Evolutionary conservation across 2,888 invertebrate genomes (phyloP).

Genomic region (Chalcis sispes): DNA sequence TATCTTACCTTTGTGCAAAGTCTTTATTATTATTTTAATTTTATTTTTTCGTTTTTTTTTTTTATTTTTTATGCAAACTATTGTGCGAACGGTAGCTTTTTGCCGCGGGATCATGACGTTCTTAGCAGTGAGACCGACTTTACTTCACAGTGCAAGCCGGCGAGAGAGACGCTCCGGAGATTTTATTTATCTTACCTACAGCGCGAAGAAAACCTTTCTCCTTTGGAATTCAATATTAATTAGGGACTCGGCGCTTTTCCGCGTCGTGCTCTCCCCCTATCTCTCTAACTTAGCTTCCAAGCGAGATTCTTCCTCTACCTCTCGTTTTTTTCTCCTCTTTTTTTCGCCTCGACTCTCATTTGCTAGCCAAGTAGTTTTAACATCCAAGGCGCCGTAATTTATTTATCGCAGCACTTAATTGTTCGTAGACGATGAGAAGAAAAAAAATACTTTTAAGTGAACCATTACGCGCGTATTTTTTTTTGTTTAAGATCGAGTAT

Average conservation of each 20-base stretch:
- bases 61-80: conserved; percentile 34
- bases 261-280: neutral
- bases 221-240: conserved; percentile 61
- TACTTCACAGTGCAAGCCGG: neutral
- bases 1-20: too few species aligned
- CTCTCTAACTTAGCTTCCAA: conserved; percentile 13
- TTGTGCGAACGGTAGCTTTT: conserved; percentile 41
- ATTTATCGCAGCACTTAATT: neutral
- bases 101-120: neutral
- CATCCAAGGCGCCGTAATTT: conserved; percentile 2
- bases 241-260: conserved; percentile 51
- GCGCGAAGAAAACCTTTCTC: conserved; percentile 31
- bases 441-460: too few species aligned
- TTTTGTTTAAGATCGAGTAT: too few species aligned
- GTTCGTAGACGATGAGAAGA: neutral
- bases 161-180: too few species aligned
- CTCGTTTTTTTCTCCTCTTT: neutral
- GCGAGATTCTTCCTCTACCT: neutral
- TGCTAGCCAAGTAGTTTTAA: neutral
- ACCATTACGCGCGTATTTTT: too few species aligned
- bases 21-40: too few species aligned
- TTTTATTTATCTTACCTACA: conserved; percentile 60
- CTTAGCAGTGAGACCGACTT: too few species aligned
- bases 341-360: too few species aligned
- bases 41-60: neutral